Conservation (phyloP, 2,113 vertebrate genomes). For the Astur gentilis region DNA sequence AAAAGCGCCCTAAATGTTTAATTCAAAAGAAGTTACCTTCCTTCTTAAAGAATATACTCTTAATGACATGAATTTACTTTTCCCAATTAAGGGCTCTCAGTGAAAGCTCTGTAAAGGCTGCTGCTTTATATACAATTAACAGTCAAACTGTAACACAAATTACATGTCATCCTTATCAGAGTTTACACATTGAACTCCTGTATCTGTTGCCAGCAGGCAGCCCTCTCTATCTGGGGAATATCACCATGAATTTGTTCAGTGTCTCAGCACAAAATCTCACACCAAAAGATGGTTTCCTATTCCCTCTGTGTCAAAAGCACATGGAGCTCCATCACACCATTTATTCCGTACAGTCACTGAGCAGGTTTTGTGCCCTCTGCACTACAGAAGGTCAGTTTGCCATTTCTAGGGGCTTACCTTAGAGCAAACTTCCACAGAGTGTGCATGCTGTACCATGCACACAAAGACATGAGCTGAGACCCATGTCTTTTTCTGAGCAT, state of each 20-base stretch:
- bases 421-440: not conserved
- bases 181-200: conserved; percentile 78
- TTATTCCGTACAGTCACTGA: not conserved
- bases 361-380: not conserved
- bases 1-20: not conserved
- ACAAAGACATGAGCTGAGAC: not conserved
- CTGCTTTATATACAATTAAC: conserved; percentile 75
- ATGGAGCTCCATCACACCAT: not conserved
- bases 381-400: not conserved
- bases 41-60: conserved; percentile 21
- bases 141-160: conserved; percentile 78
- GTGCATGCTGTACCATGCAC: not conserved
- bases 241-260: conserved; percentile 66
- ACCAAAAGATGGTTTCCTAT: not conserved
- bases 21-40: not conserved
- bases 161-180: conserved; percentile 78
- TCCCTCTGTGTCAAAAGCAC: not conserved
- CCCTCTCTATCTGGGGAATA: conserved; percentile 65
- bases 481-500: not conserved
- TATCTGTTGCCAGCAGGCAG: conserved; percentile 77
- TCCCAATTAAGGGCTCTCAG: conserved; percentile 51
- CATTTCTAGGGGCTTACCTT: not conserved
- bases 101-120: conserved; percentile 61
- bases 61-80: conserved; percentile 32
- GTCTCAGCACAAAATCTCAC: conserved; percentile 56